Percentiles rank a stretch among this genome's conserved stretches.
phyloP scores from a whole-genome alignment of 2,888 invertebrate species.

The Eupelmus urozonus region DNA sequence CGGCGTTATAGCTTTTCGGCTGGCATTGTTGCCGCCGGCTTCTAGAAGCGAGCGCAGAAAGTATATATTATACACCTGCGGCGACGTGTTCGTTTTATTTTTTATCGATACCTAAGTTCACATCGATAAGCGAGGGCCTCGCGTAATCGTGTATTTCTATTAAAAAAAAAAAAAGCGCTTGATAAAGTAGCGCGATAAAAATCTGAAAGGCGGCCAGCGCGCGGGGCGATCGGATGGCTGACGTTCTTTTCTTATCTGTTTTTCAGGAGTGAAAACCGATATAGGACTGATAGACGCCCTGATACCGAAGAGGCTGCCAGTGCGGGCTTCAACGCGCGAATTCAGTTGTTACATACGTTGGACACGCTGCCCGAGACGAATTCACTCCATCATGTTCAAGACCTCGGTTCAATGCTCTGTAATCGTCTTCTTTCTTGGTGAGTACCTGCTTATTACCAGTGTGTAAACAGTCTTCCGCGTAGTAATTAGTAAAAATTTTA shows the following conservation, averaged over 20 bases:
- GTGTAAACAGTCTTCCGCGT: no score
- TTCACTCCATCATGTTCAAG: constrained; percentile 20
- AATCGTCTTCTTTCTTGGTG: constrained; percentile 9
- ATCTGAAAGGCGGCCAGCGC: constrained; percentile 14
- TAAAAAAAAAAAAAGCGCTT: neutral
- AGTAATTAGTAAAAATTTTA: no score
- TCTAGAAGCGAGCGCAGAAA: no score
- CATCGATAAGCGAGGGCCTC: no score
- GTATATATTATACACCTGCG: no score
- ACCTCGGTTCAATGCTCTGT: neutral
- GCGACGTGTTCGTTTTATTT: no score
- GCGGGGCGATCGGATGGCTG: neutral
- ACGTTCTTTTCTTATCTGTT: constrained; percentile 46
- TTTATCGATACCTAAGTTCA: no score
- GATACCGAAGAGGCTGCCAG: neutral
- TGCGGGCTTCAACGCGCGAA: neutral
- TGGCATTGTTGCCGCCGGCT: no score
- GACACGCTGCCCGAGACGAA: neutral
- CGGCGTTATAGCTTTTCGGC: no score
- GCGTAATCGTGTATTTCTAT: no score
- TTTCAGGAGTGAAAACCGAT: constrained; percentile 49
- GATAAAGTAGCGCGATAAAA: constrained; percentile 15
- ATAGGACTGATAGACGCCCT: constrained; percentile 25
- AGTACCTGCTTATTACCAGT: constrained; percentile 14
- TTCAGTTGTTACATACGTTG: neutral